Evolutionary conservation across 2,797 vertebrate species (phyloP), one percentile per base, ranked within the genome.

Genomic region (Lepus oiostolus): DNA sequence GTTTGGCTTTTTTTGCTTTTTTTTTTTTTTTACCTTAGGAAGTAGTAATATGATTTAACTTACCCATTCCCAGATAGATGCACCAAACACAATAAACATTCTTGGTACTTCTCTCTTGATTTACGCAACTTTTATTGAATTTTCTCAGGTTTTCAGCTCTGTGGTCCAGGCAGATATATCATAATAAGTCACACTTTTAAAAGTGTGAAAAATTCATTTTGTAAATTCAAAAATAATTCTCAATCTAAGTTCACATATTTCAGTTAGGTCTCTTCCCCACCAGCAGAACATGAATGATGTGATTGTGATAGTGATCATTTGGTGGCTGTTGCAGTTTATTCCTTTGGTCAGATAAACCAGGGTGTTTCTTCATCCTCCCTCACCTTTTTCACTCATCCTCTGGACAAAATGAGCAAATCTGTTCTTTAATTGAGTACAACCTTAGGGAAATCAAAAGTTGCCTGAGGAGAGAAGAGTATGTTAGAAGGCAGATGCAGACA

Each of bases 191-290:
- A 70, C 22, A 8, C 22, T 80, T 88, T 88, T 87, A 26, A 79
- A 35, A 38, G 21, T n/a, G 54, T n/a, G n/a, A 77, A 85, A 81
- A 14, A 92, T 71, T 92, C 26, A 9, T 74, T 93, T 88, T 88
- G 24, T 50, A 91, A 82, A 83, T 42, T 70, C 38, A 79, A 88
- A 77, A 22, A 10, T 50, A 86, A 76, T 85, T 95, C 35, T 79
- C 52, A 60, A 42, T 63, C 6, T 32, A 75, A 63, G 88, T 35
- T 4, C 30, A 63, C 42, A 16, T 22, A 89, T 91, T 87, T 95
- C 70, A 79, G 47, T 93, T 70, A 80, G 50, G 35, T 67, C 14
- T 82, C 76, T 68, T 77, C 24, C 60, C 7, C 24, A 32, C 2
- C 6, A 75, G n/a, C 8, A 80, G 42, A 54, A 60, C 22, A 12